Evolutionary conservation across 2,888 invertebrate species (phyloP).

Genomic region (Chesias legatella): DNA sequence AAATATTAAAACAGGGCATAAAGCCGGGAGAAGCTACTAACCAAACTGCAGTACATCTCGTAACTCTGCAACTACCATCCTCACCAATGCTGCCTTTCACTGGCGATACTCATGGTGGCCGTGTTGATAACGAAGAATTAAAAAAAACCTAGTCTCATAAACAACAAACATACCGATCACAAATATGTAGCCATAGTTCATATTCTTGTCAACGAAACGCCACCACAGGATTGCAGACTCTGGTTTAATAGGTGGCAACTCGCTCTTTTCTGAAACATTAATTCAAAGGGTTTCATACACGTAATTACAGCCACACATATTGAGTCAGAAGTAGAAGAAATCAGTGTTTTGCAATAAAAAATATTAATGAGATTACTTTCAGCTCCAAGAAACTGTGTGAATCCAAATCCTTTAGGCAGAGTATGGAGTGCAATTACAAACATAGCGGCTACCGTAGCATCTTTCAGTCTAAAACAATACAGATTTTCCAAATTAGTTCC

Average conservation of each 20-base stretch:
- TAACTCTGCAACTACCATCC: too few relatives aligned
- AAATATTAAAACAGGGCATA: too few relatives aligned
- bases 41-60: too few relatives aligned
- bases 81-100: too few relatives aligned
- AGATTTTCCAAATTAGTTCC: too few relatives aligned
- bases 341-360: background rate
- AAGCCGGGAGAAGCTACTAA: too few relatives aligned
- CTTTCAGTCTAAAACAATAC: constrained; percentile 47
- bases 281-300: too few relatives aligned
- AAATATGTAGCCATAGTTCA: constrained; percentile 55
- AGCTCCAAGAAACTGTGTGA: constrained; percentile 32
- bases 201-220: constrained; percentile 56
- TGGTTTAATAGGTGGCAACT: constrained; percentile 48
- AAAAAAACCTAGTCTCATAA: too few relatives aligned
- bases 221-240: constrained; percentile 58
- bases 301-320: too few relatives aligned
- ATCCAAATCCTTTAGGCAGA: constrained; percentile 43
- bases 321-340: too few relatives aligned
- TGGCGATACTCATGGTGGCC: too few relatives aligned
- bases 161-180: constrained; percentile 50
- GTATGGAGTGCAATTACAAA: constrained; percentile 44
- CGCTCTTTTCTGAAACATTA: constrained; percentile 40
- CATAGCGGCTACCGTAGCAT: constrained; percentile 47
- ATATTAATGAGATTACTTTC: constrained; percentile 48
- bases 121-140: too few relatives aligned